These are phyloP conservation scores for Mixornis gularis DNA, from an alignment of 2,113 vertebrate species.

Conservation along the genomic window DNA sequence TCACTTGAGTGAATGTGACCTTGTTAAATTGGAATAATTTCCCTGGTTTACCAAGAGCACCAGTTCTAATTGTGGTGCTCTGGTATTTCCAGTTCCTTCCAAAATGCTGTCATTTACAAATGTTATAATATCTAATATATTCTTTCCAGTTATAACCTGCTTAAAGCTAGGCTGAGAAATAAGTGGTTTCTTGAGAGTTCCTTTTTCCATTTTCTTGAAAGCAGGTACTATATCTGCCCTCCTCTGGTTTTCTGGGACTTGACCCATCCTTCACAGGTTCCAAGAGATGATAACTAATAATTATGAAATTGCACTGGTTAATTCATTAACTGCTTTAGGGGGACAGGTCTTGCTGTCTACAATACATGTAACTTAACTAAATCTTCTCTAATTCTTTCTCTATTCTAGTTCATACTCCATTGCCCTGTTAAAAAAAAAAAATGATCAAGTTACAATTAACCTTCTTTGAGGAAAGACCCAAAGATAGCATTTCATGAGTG, in stretches of 20 bases:
- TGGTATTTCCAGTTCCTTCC: not conserved
- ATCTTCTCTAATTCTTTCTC: conserved; percentile 5
- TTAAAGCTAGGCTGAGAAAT: not conserved
- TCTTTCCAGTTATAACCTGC: not conserved
- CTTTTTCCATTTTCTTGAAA: not conserved
- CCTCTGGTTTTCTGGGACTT: not conserved
- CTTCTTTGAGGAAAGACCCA: not conserved
- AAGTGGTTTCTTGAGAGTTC: not conserved
- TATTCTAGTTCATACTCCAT: not conserved
- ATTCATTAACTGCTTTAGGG: conserved; percentile 8
- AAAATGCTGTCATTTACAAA: not conserved
- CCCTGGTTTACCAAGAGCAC: not conserved
- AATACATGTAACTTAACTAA: not conserved
- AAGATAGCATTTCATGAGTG: not conserved
- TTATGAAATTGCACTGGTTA: conserved; percentile 4
- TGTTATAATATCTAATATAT: not conserved
- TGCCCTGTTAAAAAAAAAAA: not conserved
- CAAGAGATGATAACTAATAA: not conserved
- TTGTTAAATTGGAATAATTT: not conserved
- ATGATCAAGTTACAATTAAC: conserved; percentile 20
- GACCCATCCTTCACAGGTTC: not conserved
- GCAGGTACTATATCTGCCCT: not conserved
- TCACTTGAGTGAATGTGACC: not conserved
- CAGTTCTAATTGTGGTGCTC: not conserved
- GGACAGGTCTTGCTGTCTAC: not conserved